Percentiles rank a stretch among this genome's conserved stretches.
Conservation (phyloP, 2,797 vertebrate species). For the Rallus crepitans region DNA sequence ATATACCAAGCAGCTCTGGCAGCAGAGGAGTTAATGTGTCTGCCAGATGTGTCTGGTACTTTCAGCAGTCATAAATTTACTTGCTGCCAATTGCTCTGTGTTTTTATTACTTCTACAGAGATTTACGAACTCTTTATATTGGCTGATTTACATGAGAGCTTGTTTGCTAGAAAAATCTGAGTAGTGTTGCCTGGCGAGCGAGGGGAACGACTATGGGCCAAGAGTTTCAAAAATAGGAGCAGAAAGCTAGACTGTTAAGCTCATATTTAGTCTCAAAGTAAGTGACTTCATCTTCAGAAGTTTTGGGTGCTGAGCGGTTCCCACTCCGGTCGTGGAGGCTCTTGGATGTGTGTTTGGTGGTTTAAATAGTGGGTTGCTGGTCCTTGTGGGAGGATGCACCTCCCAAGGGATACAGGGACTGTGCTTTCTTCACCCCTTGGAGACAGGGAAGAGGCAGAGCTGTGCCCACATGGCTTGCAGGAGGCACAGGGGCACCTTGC, state of each 20-base stretch:
- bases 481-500: neutral
- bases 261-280: slow-evolving; percentile 34
- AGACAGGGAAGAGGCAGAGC: neutral
- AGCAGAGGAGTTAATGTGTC: slow-evolving; percentile 29
- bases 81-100: slow-evolving; percentile 44
- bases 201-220: neutral
- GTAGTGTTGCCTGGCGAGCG: slow-evolving; percentile 6
- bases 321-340: neutral
- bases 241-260: slow-evolving; percentile 37
- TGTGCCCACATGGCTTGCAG: neutral
- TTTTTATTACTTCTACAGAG: slow-evolving; percentile 65
- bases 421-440: neutral
- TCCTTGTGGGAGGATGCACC: neutral
- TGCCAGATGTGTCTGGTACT: slow-evolving; percentile 50
- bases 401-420: neutral
- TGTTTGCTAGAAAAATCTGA: slow-evolving; percentile 40
- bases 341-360: neutral
- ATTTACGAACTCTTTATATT: slow-evolving; percentile 66
- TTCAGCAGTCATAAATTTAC: slow-evolving; percentile 50
- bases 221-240: slow-evolving; percentile 32
- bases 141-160: slow-evolving; percentile 48
- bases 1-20: slow-evolving; percentile 13
- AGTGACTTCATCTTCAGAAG: slow-evolving; percentile 55
- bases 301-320: neutral
- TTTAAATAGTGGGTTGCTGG: neutral